Conservation (phyloP, 2,113 vertebrate genomes). For the Cavia aperea region DNA sequence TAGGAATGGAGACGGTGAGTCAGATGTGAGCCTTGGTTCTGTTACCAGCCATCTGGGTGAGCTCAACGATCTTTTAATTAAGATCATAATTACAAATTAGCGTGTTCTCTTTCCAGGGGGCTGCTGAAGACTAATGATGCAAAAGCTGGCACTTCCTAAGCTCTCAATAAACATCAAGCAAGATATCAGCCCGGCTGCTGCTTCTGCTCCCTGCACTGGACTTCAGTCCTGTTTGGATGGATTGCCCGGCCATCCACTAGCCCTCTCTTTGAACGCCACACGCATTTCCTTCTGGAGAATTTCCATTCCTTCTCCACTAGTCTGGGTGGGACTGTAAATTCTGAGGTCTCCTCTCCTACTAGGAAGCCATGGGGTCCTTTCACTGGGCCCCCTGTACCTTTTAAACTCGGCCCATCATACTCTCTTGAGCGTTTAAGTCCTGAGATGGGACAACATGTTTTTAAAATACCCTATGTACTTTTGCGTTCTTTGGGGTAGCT, state of each 20-base stretch:
- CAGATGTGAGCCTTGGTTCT: neutral
- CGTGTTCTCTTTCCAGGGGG: neutral
- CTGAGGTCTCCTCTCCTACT: neutral
- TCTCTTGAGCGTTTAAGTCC: neutral
- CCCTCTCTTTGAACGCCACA: neutral
- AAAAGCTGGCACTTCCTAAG: neutral
- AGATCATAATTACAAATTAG: neutral
- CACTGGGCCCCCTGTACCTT: neutral
- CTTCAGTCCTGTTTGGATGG: neutral
- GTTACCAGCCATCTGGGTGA: neutral
- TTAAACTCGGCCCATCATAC: neutral
- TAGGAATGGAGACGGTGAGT: neutral
- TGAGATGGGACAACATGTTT: neutral
- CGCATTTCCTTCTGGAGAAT: neutral
- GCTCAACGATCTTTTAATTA: neutral
- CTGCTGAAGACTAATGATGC: neutral
- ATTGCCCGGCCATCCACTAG: neutral
- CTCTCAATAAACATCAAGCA: neutral
- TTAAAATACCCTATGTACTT: neutral
- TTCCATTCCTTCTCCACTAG: neutral
- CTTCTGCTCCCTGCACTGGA: neutral
- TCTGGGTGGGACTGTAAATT: neutral
- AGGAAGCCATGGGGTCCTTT: neutral
- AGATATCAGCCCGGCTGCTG: rapidly evolving
- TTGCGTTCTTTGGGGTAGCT: neutral